Base-by-base conservation (phyloP, 1,140 invertebrate genomes). In the Whitmania pigra region DNA sequence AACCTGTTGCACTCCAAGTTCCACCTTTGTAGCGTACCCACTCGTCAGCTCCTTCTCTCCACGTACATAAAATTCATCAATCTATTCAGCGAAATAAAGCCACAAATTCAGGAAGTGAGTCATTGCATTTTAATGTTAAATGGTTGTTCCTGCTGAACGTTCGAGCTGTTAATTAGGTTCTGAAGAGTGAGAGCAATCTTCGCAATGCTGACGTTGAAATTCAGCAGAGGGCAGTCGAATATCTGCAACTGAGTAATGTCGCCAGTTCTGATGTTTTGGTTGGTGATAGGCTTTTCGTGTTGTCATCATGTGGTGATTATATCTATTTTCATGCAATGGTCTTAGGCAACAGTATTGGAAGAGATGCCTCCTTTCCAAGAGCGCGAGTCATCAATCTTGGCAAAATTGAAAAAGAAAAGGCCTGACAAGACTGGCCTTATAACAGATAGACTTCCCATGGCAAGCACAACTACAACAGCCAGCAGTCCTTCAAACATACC, bases 331-430 rank as follows among this genome's bases (percentile, higher is more conserved):
- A n/a, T 57, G 25, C 9, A 11, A 49, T 15, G 9, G 43, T 49
- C 9, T 36, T 76, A 89, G 87, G 94, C 94, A 7, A 97, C 94
- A 66, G 96, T 99, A 70, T 85, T 99, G 69, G 97, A 99, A 86
- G 96, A 99, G 86, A 99, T 99, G 97, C 97, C 97, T 69, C 94
- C 96, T 66, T 99, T 99, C 84, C 93, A 97, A 4, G 97, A 99
- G 84, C 87, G 95, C 77, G 96, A 99, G 84, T 97, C 94, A 67
- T 97, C 93, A 2, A 82, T 99, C 79, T 77, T 87, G 36, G 87
- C 98, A 71, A 94, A 95, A 66, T 89, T 99, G 73, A 86, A 99
- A 75, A 99, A 99, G 84, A 97, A 97, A 83, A 84, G 74, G 67
- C 69, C 76, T 73, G 70, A 77, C n/a, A 76, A 78, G 31, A 49